Evolutionary conservation across 1,140 invertebrate genomes (phyloP), one percentile per base, ranked within the genome.

Genomic region (Rhopalosiphum maidis): DNA sequence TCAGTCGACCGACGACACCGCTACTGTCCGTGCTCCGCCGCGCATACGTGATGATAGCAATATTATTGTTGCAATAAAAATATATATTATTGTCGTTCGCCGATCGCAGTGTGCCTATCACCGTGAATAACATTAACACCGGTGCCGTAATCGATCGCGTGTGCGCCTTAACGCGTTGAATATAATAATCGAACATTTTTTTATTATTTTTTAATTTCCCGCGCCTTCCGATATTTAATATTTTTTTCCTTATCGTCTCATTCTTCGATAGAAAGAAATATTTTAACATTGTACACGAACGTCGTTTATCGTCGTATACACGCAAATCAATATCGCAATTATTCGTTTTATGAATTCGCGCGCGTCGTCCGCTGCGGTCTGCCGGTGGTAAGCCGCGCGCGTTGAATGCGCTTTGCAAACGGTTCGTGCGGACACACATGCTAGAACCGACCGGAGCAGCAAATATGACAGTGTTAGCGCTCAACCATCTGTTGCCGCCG

Each of bases 401-500:
- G 91, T 92, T 92, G 91, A 82, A 91, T 55, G 91, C 82, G 91
- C 91, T 41, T 55, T 86, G n/a, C 91, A 18, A 41, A 93, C 91
- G 23, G 91, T 93, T 93, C 48, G 91, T 85, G 91, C 91, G 91
- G 91, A 93, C 91, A 93, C 93, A 89, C 90, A 94, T 94, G 94
- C 94, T 94, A 94, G 94, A 94, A 89, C 93, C 41, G 77, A 93
- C 94, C 68, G 91, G 68, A 85, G 91, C 91, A 48, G 90, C 94
- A 82, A 94, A 93, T 87, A 94, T 94, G 94, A 94, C 94, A 48
- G 94, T 94, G 37, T 87, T 94, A 89, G 90, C 93, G 88, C 91
- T 94, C 82, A 93, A 94, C 89, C 92, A 93, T 93, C 91, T 93
- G 91, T 93, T 93, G 91, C 90, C 90, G 90, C 91, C 86, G 30